These are phyloP conservation scores for Sebastes kiyomatsui DNA, from an alignment of 2,797 vertebrate species.

Conservation along the genomic window DNA sequence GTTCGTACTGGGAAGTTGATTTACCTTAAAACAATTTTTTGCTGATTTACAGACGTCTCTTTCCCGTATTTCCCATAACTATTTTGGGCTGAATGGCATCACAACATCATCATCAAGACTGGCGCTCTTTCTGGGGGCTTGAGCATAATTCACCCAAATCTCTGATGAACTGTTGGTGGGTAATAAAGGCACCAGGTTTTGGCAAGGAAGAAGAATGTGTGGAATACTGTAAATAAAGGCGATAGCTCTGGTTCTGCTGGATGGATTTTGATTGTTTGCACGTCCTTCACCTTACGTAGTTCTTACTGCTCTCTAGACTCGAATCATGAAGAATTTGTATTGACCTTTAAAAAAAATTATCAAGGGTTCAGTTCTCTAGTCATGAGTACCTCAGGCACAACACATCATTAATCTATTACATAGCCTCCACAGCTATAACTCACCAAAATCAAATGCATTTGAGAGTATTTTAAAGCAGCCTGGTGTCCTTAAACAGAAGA, in stretches of 20 bases:
- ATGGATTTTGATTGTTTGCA: neutral
- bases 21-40: too few species aligned
- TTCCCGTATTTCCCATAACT: too few species aligned
- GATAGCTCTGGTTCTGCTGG: neutral
- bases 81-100: too few species aligned
- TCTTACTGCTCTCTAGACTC: neutral
- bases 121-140: too few species aligned
- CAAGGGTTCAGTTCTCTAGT: neutral
- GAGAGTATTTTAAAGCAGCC: neutral
- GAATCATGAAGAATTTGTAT: neutral
- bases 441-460: neutral
- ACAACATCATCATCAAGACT: too few species aligned
- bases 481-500: neutral
- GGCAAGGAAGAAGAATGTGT: neutral
- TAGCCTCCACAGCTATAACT: neutral
- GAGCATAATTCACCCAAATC: neutral
- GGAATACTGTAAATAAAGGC: neutral
- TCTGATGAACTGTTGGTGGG: neutral
- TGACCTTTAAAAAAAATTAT: conserved; percentile 9
- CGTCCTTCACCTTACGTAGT: neutral
- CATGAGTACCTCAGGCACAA: neutral
- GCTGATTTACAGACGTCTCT: too few species aligned
- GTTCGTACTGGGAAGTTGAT: too few species aligned
- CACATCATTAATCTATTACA: neutral
- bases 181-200: neutral